Percentiles rank a stretch among this genome's conserved stretches.
Evolutionary conservation across 2,888 invertebrate species (phyloP).

Genomic region (Tenthredo amoena): DNA sequence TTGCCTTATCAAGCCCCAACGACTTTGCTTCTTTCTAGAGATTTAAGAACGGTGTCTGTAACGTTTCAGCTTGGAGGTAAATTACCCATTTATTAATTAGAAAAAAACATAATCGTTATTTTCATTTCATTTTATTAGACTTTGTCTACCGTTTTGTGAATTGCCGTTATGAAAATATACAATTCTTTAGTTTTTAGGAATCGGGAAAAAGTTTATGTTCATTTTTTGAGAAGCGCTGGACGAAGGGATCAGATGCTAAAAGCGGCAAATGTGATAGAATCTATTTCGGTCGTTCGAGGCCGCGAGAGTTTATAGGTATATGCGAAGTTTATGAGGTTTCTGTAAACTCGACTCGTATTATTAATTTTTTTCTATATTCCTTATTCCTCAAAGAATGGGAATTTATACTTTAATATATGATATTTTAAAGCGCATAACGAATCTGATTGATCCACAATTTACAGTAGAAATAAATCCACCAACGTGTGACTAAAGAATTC

Average conservation of each 20-base stretch:
- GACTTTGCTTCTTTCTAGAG: neutral
- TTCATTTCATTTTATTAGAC: neutral
- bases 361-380: neutral
- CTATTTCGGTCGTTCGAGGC: slow-evolving; percentile 15
- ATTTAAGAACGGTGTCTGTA: neutral
- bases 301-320: neutral
- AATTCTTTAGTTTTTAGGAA: neutral
- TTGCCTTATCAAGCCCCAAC: neutral
- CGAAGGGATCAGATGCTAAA: neutral
- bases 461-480: neutral
- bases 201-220: neutral
- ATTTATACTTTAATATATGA: neutral
- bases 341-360: neutral
- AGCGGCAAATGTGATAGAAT: neutral
- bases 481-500: neutral
- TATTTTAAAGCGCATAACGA: neutral
- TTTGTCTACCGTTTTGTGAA: neutral
- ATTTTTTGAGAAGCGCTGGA: neutral
- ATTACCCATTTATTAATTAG: neutral
- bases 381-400: neutral
- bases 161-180: neutral
- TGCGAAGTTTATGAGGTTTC: neutral
- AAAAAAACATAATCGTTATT: neutral
- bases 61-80: neutral
- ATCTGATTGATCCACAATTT: neutral